Base-by-base conservation (phyloP, 2,888 invertebrate genomes). In the Cetonia aurata region DNA sequence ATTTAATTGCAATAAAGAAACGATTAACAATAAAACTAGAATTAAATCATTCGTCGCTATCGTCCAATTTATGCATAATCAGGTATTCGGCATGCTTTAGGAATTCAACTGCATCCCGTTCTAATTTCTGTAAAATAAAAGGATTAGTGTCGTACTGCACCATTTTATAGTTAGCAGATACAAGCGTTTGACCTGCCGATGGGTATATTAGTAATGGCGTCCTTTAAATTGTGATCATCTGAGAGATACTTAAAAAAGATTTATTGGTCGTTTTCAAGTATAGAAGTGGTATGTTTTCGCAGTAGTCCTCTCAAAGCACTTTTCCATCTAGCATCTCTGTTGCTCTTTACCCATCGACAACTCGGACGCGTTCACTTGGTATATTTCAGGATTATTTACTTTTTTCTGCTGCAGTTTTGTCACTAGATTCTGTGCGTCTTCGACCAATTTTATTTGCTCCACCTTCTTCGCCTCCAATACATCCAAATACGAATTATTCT, bases 401-500 rank as follows among this genome's bases (percentile, higher is more conserved):
- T 73, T 57, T 19, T 48, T 25, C 70, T 55, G 48, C 69, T 73
- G 15, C 50, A 60, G 8, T 60, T 33, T 66, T 59, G 69, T 13
- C 55, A 69, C 44, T 69, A 17, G 6, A 65, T 72, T 37, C 67
- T 67, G 57, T 60, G 44, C n/a, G 68, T 62, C 17, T 71, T 73
- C 52, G 15, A 70, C 3, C 6, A 52, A n/a, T 55, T 46, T 65
- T 67, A 71, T 25, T 50, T 33, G 10, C 31, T 60, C 17, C 44
- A 60, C 53, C 4, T 71, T 52, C 17, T 59, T 69, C 33, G 69
- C 65, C 8, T 44, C 67, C 13, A 75, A 55, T 17, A 71, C 17
- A n/a, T 71, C 72, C 15, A 74, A 53, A 55, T 69, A 69, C 13
- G 60, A 59, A 19, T 50, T 52, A 10, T 72, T 62, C n/a, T 71